Evolutionary conservation across 2,113 vertebrate genomes (phyloP), one percentile per base, ranked within the genome.

Genomic region (Hippoglossus stenolepis): DNA sequence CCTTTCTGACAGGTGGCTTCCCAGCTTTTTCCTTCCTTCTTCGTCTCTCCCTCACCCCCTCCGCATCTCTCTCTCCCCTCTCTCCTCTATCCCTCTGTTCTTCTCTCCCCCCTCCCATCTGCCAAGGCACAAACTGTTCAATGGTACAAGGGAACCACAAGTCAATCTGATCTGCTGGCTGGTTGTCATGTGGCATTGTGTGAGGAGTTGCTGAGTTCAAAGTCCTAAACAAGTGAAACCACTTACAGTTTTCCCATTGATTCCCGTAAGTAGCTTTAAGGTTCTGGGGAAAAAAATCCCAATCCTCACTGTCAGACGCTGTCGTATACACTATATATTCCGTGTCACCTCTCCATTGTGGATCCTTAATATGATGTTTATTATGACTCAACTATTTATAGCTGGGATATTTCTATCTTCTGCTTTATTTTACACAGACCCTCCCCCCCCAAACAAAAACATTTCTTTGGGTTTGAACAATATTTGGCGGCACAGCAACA

Each of bases 61-160:
- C 84, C 89, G 23, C 80, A 70, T 90, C 92, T 91, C 89, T 91
- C 90, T 91, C 90, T 84, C 87, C 88, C 88, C 87, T 90, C 86
- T 90, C 90, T 93, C 91, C 89, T 88, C 90, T 92, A 88, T 92
- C 90, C 88, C 91, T 91, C 89, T 82, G 85, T 91, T 91, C 90
- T 91, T 87, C 89, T 87, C 76, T 83, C 75, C 62, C 84, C 83
- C 51, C 31, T 74, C 65, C 79, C 82, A 74, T 83, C 73, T 85
- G 61, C 75, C 40, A 14, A 80, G 63, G 49, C 90, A 73, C 75
- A 58, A 76, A 83, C 73, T 78, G 79, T 78, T 77, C 75, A 67
- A 57, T 13, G 20, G 75, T 71, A 84, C 87, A 77, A 3, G 70
- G 70, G 21, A 89, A 82, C 54, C 80, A 91, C 23, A 4, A 90